Evolutionary conservation across 2,113 vertebrate genomes (phyloP).

Genomic region (Cheirogaleus medius): DNA sequence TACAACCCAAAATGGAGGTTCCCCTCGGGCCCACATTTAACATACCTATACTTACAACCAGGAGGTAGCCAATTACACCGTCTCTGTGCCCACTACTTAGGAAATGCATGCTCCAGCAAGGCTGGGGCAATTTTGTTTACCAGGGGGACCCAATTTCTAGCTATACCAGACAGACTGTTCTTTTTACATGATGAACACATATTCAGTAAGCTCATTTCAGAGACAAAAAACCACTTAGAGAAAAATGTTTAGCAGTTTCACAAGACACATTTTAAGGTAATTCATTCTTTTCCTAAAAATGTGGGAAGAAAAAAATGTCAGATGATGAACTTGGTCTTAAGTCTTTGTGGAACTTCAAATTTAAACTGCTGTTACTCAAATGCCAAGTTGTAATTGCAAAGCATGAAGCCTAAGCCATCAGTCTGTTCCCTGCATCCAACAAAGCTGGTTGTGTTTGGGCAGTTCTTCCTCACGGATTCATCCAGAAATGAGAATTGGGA

Average conservation of each 20-base stretch:
- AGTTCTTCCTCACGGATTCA: not conserved
- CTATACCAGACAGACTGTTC: not conserved
- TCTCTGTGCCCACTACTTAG: not conserved
- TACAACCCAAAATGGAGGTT: conserved; percentile 80
- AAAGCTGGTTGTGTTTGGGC: not conserved
- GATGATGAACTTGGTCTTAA: not conserved
- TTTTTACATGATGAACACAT: not conserved
- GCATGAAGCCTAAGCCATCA: not conserved
- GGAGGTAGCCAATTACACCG: not conserved
- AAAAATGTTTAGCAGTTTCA: not conserved
- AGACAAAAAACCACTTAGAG: not conserved
- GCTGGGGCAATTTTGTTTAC: not conserved
- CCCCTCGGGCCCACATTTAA: conserved; percentile 80
- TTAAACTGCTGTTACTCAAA: not conserved
- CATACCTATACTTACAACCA: conserved; percentile 1
- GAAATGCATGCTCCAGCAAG: not conserved
- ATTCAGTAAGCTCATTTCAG: not conserved
- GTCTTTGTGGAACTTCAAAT: not conserved
- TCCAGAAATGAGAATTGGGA: not conserved
- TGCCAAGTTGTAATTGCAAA: not conserved
- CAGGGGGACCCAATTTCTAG: not conserved
- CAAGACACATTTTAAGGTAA: not conserved
- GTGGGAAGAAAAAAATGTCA: not conserved
- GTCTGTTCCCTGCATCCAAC: not conserved
- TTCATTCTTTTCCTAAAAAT: not conserved